Base-by-base conservation (phyloP, 23 tunicate genomes). In the Diplosoma virens region DNA sequence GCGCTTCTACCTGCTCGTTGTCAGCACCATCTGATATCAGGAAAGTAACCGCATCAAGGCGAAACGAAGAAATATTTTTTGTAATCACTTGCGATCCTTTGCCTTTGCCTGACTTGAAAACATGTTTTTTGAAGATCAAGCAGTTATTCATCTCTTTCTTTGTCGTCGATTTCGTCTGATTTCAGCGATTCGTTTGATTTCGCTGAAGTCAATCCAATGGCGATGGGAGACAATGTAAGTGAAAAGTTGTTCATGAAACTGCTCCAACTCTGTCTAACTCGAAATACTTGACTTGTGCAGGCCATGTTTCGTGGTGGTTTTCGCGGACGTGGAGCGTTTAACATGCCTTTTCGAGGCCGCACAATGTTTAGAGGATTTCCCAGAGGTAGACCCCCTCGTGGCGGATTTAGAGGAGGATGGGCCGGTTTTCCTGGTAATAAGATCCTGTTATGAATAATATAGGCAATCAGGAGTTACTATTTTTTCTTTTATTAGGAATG, bases 131-230 rank as follows among this genome's bases (percentile, higher is more conserved):
- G 2, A 30, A 83, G 97, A 56, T 78, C 89, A 0, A 65, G 60
- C 74, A 90, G 97, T 47, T 79, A 84, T 37, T 90, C 97, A 18
- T 83, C 97, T 0, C 78, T 90, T 47, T 69, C 82, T 24, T 33
- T 90, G 3, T 82, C 89, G 0, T 73, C 89, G 21, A 80, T 90
- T 30, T 90, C 97, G 0, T 84, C 97, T 26, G 78, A 84, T 5
- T 90, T 90, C 79, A 90, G 97, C 37, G 97, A 90, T 1, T 66
- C 87, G 11, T 90, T 90, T 75, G 97, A 90, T 56, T 90, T 90
- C 72, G 97, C 97, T 0, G 89, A 77, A 59, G 81, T 55, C 28
- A 47, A 9, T 21, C 35, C 61, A 21, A 72, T 72, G 78, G 60
- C 61, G 23, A 25, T 72, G 34, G 74, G 26, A 25, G 61, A 55